phyloP scores from a whole-genome alignment of 2,113 vertebrate genomes.

The Pyxicephalus adspersus region DNA sequence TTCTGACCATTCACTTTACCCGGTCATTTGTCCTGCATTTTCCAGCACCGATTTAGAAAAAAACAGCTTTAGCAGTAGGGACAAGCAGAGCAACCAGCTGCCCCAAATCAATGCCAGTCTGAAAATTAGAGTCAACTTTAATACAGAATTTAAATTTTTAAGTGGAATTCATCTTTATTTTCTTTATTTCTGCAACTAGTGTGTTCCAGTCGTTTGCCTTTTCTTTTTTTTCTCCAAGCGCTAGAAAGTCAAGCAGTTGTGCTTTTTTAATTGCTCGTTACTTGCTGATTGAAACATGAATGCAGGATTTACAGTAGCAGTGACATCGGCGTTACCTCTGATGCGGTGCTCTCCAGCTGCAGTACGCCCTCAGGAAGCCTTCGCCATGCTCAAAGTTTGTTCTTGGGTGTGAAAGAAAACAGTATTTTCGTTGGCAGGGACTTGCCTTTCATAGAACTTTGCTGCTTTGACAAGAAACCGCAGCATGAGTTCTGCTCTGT shows the following conservation, averaged over 20 bases:
- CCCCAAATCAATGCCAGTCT: too few species aligned
- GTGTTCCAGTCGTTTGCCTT: background rate
- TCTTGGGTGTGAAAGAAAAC: slow-evolving; percentile 85
- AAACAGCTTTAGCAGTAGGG: too few species aligned
- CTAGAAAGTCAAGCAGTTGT: slow-evolving; percentile 68
- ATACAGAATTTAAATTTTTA: too few species aligned
- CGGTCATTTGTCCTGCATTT: too few species aligned
- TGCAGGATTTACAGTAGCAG: slow-evolving; percentile 88
- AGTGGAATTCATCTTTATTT: background rate
- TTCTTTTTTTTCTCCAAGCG: slow-evolving; percentile 55
- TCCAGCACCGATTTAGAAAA: too few species aligned
- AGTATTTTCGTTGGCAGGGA: slow-evolving; percentile 93
- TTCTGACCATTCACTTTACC: too few species aligned
- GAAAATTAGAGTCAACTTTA: too few species aligned
- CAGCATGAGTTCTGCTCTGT: slow-evolving; percentile 79
- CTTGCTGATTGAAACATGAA: slow-evolving; percentile 80
- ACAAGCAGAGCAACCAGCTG: too few species aligned
- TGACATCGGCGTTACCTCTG: slow-evolving; percentile 90
- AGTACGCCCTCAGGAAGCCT: slow-evolving; percentile 93
- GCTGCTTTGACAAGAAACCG: slow-evolving; percentile 95
- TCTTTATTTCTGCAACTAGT: background rate
- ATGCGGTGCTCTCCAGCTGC: slow-evolving; percentile 87
- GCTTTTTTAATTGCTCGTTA: slow-evolving; percentile 75
- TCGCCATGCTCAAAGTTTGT: slow-evolving; percentile 81
- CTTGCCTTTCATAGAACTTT: slow-evolving; percentile 87